A percentile compares a stretch with the other conserved stretches of the same genome.
Conservation (phyloP, 1,140 invertebrate genomes). For the Drosophila lini region DNA sequence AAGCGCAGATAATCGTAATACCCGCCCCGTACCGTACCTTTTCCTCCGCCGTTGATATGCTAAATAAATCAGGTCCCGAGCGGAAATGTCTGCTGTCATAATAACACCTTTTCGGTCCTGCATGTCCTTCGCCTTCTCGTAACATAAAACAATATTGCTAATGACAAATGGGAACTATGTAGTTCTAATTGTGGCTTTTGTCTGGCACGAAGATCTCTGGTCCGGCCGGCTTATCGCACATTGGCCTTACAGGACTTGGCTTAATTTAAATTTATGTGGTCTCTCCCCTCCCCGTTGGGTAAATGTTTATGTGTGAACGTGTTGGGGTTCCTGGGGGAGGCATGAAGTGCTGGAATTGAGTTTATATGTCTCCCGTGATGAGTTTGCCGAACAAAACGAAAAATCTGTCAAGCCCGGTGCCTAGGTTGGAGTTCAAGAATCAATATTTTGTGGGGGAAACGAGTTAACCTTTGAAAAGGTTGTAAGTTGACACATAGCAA, state of each 20-base stretch:
- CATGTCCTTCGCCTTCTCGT: conserved; percentile 1
- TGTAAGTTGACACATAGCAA: neutral
- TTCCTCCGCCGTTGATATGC: conserved; percentile 15
- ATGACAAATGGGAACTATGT: conserved; percentile 50
- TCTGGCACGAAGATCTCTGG: conserved; percentile 40
- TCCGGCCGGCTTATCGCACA: conserved; percentile 34
- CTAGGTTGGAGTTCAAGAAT: neutral
- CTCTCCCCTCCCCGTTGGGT: neutral
- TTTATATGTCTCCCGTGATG: conserved; percentile 20
- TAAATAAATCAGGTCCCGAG: conserved; percentile 33
- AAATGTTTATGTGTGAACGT: conserved; percentile 29
- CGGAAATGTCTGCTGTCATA: conserved; percentile 36
- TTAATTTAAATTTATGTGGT: conserved; percentile 52
- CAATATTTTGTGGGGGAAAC: neutral
- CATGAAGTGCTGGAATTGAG: conserved; percentile 23
- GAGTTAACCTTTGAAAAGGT: neutral
- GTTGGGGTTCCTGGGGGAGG: conserved; percentile 30
- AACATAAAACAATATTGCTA: conserved; percentile 47
- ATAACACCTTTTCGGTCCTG: conserved; percentile 36
- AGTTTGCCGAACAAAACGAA: conserved; percentile 1
- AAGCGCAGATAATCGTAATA: conserved; percentile 60
- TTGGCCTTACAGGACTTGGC: conserved; percentile 33
- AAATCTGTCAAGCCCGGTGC: conserved; percentile 2
- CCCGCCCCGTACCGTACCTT: conserved; percentile 7
- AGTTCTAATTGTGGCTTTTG: conserved; percentile 48